Evolutionary conservation across 2,113 vertebrate species (phyloP), one percentile per base, ranked within the genome.

Genomic region (Romanogobio albipinnatus): DNA sequence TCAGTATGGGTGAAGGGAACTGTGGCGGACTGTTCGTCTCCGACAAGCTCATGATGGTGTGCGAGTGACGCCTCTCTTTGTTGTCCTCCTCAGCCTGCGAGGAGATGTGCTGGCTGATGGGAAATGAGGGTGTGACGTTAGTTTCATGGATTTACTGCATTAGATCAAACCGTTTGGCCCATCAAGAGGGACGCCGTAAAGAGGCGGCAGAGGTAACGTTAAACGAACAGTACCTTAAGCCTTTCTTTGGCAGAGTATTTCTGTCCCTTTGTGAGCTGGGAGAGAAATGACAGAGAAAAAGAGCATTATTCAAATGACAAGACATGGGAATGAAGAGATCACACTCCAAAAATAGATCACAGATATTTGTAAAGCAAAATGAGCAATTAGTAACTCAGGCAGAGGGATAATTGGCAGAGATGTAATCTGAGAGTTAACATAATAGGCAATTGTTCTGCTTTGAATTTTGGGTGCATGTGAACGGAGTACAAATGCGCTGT

Each of bases 201-300:
- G 26, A 49, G n/a, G 64, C 33, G 19, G 64, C 3, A 2, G 6
- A 47, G 36, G 15, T 56, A 14, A 73, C 2, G 45, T 73, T 19
- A 29, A 84, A 84, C 49, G 58, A 74, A 10, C 76, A 88, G 93
- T 96, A 98, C 98, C 97, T 96, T 90, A 98, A 92, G 87, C 97
- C 97, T 90, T 98, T 99, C 94, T 98, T 99, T 90, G 98, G 97
- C 82, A 98, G 95, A 0, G 96, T 97, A 91, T 98, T 98, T 90
- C 96, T 95, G 92, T 98, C 97, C 0, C 96, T 95, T 90, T 94
- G 96, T 90, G 93, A 93, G 89, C 97, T 99, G 94, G 2, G 36
- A 39, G 33, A n/a, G 24, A 13, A 59, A 10, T 19, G 39, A 2
- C 0, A 8, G 70, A 47, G 22, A 75, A 71, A 26, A 56, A 68